Conservation (phyloP, 2,113 vertebrate species). For the Dendrocopos noguchii region DNA sequence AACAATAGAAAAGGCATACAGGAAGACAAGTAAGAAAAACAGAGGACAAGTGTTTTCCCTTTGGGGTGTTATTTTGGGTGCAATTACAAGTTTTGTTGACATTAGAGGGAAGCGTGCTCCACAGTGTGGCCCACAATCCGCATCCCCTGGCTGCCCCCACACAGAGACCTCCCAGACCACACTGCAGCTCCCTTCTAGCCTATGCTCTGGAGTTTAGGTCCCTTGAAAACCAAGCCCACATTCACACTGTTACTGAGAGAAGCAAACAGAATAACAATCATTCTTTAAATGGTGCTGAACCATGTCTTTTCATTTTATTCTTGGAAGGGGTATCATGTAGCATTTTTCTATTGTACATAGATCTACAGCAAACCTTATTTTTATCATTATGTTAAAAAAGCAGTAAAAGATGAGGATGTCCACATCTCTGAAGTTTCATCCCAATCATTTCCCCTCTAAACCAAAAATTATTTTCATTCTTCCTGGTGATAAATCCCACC, state of each 20-base stretch:
- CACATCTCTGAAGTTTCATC: not conserved
- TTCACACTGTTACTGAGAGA: not conserved
- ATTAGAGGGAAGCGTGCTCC: not conserved
- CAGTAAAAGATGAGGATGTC: not conserved
- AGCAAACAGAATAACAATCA: not conserved
- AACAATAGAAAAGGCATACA: not conserved
- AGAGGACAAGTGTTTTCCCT: not conserved
- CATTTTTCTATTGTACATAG: not conserved
- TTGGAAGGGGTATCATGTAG: not conserved
- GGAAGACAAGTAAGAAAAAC: not conserved
- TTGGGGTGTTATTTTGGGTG: not conserved
- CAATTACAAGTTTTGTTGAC: not conserved
- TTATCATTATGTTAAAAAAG: not conserved
- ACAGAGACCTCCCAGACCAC: not conserved
- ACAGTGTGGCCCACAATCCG: not conserved
- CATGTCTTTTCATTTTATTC: not conserved
- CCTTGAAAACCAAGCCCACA: slow-evolving; percentile 1
- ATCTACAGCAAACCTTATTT: slow-evolving; percentile 25
- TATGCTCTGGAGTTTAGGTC: not conserved
- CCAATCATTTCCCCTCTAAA: not conserved
- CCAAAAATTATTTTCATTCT: not conserved
- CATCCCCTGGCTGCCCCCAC: rapidly evolving
- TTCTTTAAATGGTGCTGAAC: not conserved
- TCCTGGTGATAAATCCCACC: not conserved
- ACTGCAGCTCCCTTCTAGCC: not conserved